Evolutionary conservation across 2,888 invertebrate genomes (phyloP), one percentile per base, ranked within the genome.

Genomic region (Ophion costatus): DNA sequence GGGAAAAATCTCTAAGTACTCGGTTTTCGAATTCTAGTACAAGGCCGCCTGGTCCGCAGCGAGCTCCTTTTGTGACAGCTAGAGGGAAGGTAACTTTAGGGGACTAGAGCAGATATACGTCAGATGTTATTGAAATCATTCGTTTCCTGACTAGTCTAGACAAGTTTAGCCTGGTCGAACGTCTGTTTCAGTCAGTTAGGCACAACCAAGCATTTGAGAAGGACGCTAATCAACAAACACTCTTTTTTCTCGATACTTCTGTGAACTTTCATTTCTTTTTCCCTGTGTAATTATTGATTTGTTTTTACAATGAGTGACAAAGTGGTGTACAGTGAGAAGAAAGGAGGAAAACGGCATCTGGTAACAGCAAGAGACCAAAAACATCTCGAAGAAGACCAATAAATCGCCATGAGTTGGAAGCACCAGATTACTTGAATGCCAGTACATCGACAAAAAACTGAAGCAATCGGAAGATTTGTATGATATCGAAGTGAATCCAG

Each of bases 401-500:
- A 22, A 74, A 74, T 74, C 63, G 74, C 45, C 63, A 74, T 42
- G 63, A 74, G 24, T 24, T 74, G 0, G 63, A 74, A 29, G 24
- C 20, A 24, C 63, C 74, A 14, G 63, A 63, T 11, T 63, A 74
- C 42, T 74, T 74, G 10, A 57, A 82, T 67, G 84, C 78, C 61
- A 83, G 84, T 69, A 42, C 79, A 70, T 85, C 84, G 63, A 79
- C 84, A 87, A 85, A 42, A 85, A 87, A 81, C 57, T 84, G 63
- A 83, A 85, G 61, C 45, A 79, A 71, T 79, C 63, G 71, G 42
- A 78, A 73, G 63, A 84, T 71, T 4, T 29, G 29, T 29, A 29
- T 29, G 29, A 29, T 29, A 29, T 29, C 4, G 4, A 29, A 29
- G 29, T 84, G 80, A 33, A 74, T 80, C 80, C 76, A 64, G 79